Evolutionary conservation across 2,888 invertebrate genomes (phyloP), one percentile per base, ranked within the genome.

Genomic region (Sarcophaga rosellei): DNA sequence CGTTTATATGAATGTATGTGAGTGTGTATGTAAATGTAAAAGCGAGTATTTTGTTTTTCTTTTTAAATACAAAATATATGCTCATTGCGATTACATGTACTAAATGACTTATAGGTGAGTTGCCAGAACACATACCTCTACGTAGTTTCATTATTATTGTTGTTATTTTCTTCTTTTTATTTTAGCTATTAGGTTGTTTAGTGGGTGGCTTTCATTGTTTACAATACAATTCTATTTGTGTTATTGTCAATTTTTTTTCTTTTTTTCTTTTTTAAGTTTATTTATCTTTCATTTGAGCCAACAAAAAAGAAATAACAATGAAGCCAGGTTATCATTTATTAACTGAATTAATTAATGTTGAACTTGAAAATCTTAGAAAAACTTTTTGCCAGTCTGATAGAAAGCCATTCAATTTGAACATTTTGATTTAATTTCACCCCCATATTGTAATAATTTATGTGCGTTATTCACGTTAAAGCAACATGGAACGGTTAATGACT

Each of bases 281-380:
- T 72, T 77, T 65, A 8, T n/a, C 66, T 70, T 74, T 74, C 69
- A 75, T 45, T 73, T 75, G 25, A 59, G 17, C 35, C 21, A 61
- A 21, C 44, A 61, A 70, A 8, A 44, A 72, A 59, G 47, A 23
- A 62, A 70, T 57, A 25, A 23, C 69, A 45, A 63, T 10, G 62
- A 57, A 44, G 79, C 35, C 44, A 35, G 4, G 45, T 35, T 10
- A 35, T 35, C 35, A 35, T 53, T 53, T 53, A 53, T 53, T 17
- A 72, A 76, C 15, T 47, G 69, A 75, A 86, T 84, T 81, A 84
- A 86, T 86, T 84, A 79, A 84, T 53, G 35, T 62, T 86, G 86
- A 86, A 84, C 86, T 84, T 86, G 86, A 86, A 86, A 77, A 75
- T 77, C 44, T 53, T 53, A 4, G 12, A 17, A 76, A 35, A 20